Percentiles rank a stretch among this genome's conserved stretches.
These are phyloP conservation scores for Brachionus calyciflorus DNA, from an alignment of 1,140 invertebrate species.

Conservation along the genomic window DNA sequence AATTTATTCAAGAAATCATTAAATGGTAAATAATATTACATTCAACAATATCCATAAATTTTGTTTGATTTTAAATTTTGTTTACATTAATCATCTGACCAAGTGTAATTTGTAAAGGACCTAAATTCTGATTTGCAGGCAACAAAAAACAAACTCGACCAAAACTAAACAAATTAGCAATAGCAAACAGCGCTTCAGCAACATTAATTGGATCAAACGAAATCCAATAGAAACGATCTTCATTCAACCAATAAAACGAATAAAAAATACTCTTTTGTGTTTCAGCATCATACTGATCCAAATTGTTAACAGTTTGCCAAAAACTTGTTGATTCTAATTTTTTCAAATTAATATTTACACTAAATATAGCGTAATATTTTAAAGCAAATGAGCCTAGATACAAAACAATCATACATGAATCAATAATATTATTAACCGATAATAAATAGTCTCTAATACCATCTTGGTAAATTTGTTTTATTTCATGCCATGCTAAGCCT, in stretches of 20 bases:
- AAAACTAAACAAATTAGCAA: slow-evolving; percentile 58
- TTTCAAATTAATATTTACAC: neutral
- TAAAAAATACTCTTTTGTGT: slow-evolving; percentile 3
- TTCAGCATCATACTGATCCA: neutral
- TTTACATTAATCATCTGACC: slow-evolving; percentile 59
- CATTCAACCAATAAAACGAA: slow-evolving; percentile 37
- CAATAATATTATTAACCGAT: slow-evolving; percentile 57
- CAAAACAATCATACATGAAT: slow-evolving; percentile 54
- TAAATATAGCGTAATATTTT: slow-evolving; percentile 31
- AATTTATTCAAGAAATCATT: no score
- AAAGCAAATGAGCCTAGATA: slow-evolving; percentile 57
- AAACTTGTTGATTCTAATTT: neutral
- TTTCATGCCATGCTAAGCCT: slow-evolving; percentile 57
- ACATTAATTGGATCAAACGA: slow-evolving; percentile 53
- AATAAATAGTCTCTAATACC: slow-evolving; percentile 55
- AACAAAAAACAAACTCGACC: slow-evolving; percentile 60
- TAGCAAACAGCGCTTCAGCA: slow-evolving; percentile 53
- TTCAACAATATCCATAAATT: no score
- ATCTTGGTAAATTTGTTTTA: slow-evolving; percentile 56
- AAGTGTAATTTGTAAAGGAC: slow-evolving; percentile 60
- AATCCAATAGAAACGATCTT: slow-evolving; percentile 54
- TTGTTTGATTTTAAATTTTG: neutral
- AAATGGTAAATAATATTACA: no score
- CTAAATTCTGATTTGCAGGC: slow-evolving; percentile 61
- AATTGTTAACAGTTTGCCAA: neutral